Percentiles rank a stretch among this genome's conserved stretches.
These are phyloP conservation scores for Ferrisia virgata DNA, from an alignment of 2,888 invertebrate species.

Conservation along the genomic window DNA sequence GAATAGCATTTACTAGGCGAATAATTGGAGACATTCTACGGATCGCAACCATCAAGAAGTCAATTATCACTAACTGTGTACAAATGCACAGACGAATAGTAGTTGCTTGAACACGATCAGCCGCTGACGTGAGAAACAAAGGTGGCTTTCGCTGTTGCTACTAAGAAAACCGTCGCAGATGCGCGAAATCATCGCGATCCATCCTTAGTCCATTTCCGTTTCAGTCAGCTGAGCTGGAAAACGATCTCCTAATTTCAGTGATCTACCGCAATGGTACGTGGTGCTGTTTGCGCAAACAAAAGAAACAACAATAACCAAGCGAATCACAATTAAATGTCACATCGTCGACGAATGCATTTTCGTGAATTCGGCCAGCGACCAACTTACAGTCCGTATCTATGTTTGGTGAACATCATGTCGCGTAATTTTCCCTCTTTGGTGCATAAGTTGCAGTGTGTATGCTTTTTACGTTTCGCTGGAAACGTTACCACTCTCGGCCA, in stretches of 20 bases:
- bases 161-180: too few species aligned
- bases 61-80: too few species aligned
- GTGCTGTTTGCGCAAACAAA: too few species aligned
- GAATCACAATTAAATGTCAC: not conserved
- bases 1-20: too few species aligned
- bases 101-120: too few species aligned
- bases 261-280: slow-evolving; percentile 70
- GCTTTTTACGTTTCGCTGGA: slow-evolving; percentile 66
- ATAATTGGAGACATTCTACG: too few species aligned
- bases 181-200: not conserved
- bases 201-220: not conserved
- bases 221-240: slow-evolving; percentile 58
- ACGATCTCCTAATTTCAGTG: slow-evolving; percentile 75
- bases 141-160: too few species aligned
- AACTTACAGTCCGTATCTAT: slow-evolving; percentile 70
- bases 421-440: slow-evolving; percentile 68
- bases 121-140: too few species aligned
- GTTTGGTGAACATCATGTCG: slow-evolving; percentile 72
- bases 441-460: slow-evolving; percentile 76
- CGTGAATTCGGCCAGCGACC: not conserved
- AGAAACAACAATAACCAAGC: too few species aligned
- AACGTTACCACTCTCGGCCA: slow-evolving; percentile 81
- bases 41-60: too few species aligned
- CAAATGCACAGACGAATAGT: too few species aligned
- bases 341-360: too few species aligned